phyloP scores from a whole-genome alignment of 1,140 invertebrate species.

The Calliphora vicina region DNA sequence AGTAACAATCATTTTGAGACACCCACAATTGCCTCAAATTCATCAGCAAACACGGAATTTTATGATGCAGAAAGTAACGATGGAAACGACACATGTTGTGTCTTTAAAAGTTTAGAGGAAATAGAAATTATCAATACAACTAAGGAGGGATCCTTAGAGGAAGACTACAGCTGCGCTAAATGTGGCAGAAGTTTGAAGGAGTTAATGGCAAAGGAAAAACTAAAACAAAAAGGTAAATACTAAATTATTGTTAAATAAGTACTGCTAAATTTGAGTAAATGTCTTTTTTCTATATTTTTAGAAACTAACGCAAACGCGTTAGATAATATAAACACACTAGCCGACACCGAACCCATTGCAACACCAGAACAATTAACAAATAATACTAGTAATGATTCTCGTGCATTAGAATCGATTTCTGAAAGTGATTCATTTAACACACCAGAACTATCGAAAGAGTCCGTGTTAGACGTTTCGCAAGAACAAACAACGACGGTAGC shows the following conservation, averaged over 20 bases:
- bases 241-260: not conserved
- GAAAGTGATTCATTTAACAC: not conserved
- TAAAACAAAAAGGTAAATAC: not conserved
- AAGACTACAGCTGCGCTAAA: not conserved
- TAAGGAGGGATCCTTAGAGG: not conserved
- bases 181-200: not conserved
- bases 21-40: slow-evolving; percentile 49
- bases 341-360: not conserved
- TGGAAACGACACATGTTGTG: not conserved
- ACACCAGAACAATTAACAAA: no score
- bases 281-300: not conserved
- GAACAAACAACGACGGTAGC: not conserved
- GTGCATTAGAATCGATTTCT: no score
- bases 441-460: not conserved
- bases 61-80: slow-evolving; percentile 53
- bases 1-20: slow-evolving; percentile 45
- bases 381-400: no score
- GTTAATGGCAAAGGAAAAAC: not conserved
- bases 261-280: not conserved
- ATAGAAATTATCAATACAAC: not conserved
- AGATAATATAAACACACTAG: not conserved
- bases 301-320: not conserved
- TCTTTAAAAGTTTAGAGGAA: not conserved
- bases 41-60: slow-evolving; percentile 46
- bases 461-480: not conserved